Evolutionary conservation across 2,113 vertebrate species (phyloP), one percentile per base, ranked within the genome.

Genomic region (Fukomys damarensis): DNA sequence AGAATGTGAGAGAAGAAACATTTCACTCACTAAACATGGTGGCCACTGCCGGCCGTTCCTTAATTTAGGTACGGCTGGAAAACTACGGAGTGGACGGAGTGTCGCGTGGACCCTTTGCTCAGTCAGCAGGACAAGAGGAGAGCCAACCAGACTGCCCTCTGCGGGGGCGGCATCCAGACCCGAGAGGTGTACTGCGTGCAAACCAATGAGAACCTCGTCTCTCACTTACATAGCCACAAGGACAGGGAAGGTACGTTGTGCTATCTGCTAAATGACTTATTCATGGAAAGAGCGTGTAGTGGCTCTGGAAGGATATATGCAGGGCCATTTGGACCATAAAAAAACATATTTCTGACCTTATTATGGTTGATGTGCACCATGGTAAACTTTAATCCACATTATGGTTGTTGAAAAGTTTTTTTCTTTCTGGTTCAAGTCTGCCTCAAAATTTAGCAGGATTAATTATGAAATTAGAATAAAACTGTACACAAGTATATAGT

Each of bases 121-220:
- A 99, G 99, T 96, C 99, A 99, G 46, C 99, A 99, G 97, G 99
- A 99, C 98, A 99, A 99, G 96, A 98, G 99, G 46, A 98, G 99
- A 14, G 98, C 98, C 79, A 99, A 99, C 96, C 99, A 99, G 97
- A 99, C 99, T 0, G 99, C 99, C 0, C 98, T 99, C 3, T 99
- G 99, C 0, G 99, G 99, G 5, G 99, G 99, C 0, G 99, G 99
- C 4, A 32, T 99, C 94, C 99, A 99, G 96, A 99, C 98, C 1
- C 98, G 99, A 35, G 99, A 99, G 59, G 97, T 98, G 11, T 99
- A 99, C 96, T 99, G 99, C 0, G 99, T 99, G 83, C 99, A 99
- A 96, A 99, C 98, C n/a, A 99, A 99, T 0, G 99, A 99, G 58
- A 99, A 99, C 85, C 99, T 99, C 12, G 98, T 99, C 43, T 98